These are phyloP conservation scores for Dunckerocampus dactyliophorus DNA, from an alignment of 2,113 vertebrate species.

Conservation along the genomic window DNA sequence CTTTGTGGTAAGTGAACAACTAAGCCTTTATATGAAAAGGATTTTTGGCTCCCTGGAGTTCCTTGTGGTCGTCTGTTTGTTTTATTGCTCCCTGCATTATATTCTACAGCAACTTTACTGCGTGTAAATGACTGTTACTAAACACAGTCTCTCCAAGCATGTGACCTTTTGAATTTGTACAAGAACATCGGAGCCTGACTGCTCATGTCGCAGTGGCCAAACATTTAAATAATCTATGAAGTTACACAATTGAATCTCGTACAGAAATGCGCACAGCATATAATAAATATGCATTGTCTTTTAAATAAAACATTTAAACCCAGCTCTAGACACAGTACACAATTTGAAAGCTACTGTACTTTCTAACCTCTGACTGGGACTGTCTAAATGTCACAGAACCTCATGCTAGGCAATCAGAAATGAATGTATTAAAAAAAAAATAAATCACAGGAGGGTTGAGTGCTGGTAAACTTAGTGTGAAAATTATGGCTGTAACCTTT, in stretches of 20 bases:
- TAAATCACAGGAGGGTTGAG: neutral
- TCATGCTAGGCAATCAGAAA: neutral
- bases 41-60: neutral
- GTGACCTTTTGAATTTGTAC: neutral
- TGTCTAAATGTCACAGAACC: constrained; percentile 3
- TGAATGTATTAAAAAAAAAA: neutral
- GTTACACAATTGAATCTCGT: neutral
- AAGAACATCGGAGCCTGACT: neutral
- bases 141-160: neutral
- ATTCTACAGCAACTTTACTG: neutral
- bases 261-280: neutral
- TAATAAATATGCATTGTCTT: neutral
- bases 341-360: neutral
- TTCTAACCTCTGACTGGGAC: neutral
- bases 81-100: neutral
- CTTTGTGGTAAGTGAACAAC: neutral
- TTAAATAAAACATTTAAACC: constrained; percentile 1
- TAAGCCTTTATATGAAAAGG: neutral
- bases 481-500: neutral
- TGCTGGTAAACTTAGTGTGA: neutral
- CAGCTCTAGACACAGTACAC: constrained; percentile 2
- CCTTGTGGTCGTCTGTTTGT: neutral
- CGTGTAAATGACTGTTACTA: neutral
- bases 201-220: neutral
- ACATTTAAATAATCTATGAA: neutral